Evolutionary conservation across 2,888 invertebrate species (phyloP).

Genomic region (Ophion costatus): DNA sequence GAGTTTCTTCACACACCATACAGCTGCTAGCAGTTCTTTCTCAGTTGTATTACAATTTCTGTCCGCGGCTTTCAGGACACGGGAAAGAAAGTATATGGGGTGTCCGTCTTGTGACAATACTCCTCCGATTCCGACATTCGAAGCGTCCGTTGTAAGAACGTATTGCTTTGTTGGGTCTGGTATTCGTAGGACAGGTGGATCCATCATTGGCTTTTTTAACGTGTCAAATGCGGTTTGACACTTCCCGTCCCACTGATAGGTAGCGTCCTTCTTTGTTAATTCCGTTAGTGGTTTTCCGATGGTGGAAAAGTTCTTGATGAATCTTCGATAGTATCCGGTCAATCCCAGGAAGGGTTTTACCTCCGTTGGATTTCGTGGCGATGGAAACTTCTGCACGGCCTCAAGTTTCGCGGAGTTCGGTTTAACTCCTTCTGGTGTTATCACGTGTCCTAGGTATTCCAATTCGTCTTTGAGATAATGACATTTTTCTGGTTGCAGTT

Average conservation of each 20-base stretch:
- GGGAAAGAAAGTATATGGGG: slow-evolving; percentile 56
- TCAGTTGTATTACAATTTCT: slow-evolving; percentile 53
- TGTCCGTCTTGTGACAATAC: slow-evolving; percentile 74
- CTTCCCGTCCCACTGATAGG: slow-evolving; percentile 29
- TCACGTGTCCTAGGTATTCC: slow-evolving; percentile 26
- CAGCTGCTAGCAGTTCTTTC: slow-evolving; percentile 56
- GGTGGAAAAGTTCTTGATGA: slow-evolving; percentile 48
- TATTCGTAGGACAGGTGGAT: slow-evolving; percentile 64
- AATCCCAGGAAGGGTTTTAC: slow-evolving; percentile 51
- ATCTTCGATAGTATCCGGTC: no score
- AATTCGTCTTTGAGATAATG: slow-evolving; percentile 10
- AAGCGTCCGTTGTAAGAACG: slow-evolving; percentile 74
- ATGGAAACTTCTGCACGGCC: slow-evolving; percentile 62
- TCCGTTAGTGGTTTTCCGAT: slow-evolving; percentile 46
- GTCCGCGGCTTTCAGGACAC: slow-evolving; percentile 68
- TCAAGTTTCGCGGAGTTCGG: slow-evolving; percentile 67
- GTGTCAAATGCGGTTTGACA: slow-evolving; percentile 27
- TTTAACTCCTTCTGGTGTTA: slow-evolving; percentile 62
- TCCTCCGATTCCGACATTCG: slow-evolving; percentile 64
- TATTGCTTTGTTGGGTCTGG: slow-evolving; percentile 71
- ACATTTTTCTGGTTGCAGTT: slow-evolving; percentile 37
- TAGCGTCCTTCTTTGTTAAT: slow-evolving; percentile 30
- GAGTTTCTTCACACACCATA: slow-evolving; percentile 67
- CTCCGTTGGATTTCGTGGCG: slow-evolving; percentile 63
- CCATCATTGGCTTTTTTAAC: slow-evolving; percentile 2